Conservation (phyloP, 2,113 vertebrate genomes). For the Erpornis zantholeuca region DNA sequence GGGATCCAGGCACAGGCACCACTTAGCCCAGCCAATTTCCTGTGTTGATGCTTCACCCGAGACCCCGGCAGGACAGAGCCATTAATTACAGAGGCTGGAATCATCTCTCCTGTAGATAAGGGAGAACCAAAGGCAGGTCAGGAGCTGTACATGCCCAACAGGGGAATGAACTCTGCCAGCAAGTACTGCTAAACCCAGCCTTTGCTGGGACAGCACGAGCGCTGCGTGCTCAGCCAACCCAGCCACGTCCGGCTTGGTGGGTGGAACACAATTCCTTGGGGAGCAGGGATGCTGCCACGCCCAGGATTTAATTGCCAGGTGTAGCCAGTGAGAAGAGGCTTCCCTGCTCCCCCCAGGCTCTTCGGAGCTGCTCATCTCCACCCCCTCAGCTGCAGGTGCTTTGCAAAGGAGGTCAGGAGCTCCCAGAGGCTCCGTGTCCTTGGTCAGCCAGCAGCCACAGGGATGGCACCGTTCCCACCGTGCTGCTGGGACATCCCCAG, state of each 20-base stretch:
- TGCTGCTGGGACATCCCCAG: background rate
- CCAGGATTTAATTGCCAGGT: background rate
- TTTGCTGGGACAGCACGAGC: background rate
- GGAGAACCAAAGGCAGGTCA: background rate
- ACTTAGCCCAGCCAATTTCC: constrained; percentile 14
- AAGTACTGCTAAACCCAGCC: background rate
- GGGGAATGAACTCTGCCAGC: background rate
- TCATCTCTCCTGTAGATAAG: background rate
- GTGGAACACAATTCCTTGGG: background rate
- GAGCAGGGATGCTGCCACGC: background rate
- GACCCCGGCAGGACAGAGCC: background rate
- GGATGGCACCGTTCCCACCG: accelerated
- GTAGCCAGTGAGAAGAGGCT: background rate
- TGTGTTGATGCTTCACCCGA: background rate
- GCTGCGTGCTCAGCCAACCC: background rate
- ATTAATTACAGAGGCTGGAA: constrained; percentile 45
- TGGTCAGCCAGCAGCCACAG: accelerated
- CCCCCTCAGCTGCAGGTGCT: background rate
- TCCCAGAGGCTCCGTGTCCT: background rate
- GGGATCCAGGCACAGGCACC: background rate
- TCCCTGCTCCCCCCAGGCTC: background rate
- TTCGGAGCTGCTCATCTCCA: background rate
- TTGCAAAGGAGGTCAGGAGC: background rate
- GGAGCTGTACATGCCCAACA: background rate
- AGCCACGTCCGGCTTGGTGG: background rate